Conservation (phyloP, 2,888 invertebrate species). For the Proisotoma minuta region DNA sequence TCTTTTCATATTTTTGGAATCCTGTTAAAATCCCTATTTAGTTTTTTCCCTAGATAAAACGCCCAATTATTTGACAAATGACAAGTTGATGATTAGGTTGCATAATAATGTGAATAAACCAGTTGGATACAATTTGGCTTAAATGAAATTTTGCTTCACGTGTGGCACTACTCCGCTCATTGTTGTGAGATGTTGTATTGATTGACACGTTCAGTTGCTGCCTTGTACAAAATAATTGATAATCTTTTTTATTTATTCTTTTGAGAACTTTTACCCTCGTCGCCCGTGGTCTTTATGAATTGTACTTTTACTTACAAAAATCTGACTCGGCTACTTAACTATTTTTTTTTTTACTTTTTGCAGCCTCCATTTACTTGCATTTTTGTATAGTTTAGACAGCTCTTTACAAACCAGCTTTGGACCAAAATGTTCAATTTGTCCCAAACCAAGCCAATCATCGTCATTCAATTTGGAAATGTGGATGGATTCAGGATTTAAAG, state of each 20-base stretch:
- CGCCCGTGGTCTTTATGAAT: no score
- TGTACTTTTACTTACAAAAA: no score
- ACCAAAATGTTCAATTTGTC: no score
- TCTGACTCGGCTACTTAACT: no score
- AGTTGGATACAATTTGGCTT: conserved; percentile 1
- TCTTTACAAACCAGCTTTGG: no score
- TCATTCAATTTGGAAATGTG: no score
- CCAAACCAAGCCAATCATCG: neutral
- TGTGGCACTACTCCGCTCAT: neutral
- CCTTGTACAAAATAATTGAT: neutral
- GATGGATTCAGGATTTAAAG: no score
- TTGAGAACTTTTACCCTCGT: no score
- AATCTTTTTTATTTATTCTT: no score
- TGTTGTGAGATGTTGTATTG: neutral
- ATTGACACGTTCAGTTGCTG: neutral
- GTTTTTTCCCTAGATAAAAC: neutral
- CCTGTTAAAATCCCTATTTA: neutral
- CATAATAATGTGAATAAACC: neutral
- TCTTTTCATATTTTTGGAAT: neutral
- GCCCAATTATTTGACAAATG: neutral
- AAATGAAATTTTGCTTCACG: neutral
- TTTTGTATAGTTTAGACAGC: no score
- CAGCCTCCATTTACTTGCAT: no score
- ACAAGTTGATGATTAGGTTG: neutral
- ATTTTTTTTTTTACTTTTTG: no score